Base-by-base conservation (phyloP, 2,113 vertebrate species). In the Perca flavescens region DNA sequence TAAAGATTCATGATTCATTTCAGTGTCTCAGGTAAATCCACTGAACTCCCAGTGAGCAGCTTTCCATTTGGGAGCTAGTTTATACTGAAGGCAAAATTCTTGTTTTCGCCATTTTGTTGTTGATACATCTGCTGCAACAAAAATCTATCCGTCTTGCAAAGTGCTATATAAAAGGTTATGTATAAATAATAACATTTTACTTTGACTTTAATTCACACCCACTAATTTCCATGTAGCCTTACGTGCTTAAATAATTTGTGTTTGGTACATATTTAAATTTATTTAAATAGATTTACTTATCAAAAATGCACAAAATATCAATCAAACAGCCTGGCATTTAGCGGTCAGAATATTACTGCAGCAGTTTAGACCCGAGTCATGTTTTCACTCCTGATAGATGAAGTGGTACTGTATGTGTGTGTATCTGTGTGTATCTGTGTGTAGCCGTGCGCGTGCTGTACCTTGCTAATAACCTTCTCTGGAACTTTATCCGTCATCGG, bases 401-500 rank as follows among this genome's bases (percentile, higher is more conserved):
- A 58, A 12, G 28, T 53, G 4, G 40, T 7, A 19, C 0, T 21
- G 21, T n/a, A 16, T 6, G 3, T 31, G 31, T 31, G 31, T 31
- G 31, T 31, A 31, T 31, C 31, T 31, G 31, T 31, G 31, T 28
- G 21, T n/a, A 16, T 6, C 5, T 17, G n/a, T 61, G 46, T 43
- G 34, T 19, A 6, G 12, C 17, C 1, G 25, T 22, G 17, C 14
- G 52, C 62, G 21, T 21, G 5, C 0, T 6, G 2, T 93, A 97
- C 97, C 96, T 96, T 96, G 64, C 88, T 92, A 61, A 96, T 88
- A 58, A 97, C 95, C 74, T 96, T 97, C 82, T 96, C 94, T 58
- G 97, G 96, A 1, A 97, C 91, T 87, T 96, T 95, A 28, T 96
- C 95, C 0, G 96, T 97, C 97, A 98, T 97, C 19, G 96, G 95